Evolutionary conservation across 2,797 vertebrate species (phyloP).

Genomic region (Anas acuta): DNA sequence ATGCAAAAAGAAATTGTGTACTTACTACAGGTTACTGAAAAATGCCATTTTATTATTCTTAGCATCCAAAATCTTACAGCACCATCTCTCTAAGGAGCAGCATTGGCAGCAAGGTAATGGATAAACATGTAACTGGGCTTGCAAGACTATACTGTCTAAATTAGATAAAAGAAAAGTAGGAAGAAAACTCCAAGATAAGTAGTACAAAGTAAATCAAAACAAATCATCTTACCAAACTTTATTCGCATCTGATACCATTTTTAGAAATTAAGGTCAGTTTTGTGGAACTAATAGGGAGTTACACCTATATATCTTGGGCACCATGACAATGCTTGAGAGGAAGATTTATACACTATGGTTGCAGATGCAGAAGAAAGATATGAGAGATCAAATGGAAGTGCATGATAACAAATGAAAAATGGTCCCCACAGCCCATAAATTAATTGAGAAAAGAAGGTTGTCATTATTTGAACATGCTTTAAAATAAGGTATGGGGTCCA

Average conservation of each 20-base stretch:
- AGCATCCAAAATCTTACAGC: constrained; percentile 71
- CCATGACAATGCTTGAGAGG: constrained; percentile 84
- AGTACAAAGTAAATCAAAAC: constrained; percentile 85
- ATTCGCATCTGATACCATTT: constrained; percentile 88
- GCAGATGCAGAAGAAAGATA: constrained; percentile 89
- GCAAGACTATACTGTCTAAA: constrained; percentile 77
- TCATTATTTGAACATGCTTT: constrained; percentile 91
- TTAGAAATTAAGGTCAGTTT: constrained; percentile 89
- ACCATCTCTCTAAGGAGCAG: constrained; percentile 75
- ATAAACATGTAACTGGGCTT: constrained; percentile 74
- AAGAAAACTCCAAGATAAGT: constrained; percentile 82
- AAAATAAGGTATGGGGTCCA: constrained; percentile 91
- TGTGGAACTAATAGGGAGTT: constrained; percentile 86
- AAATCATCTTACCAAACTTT: constrained; percentile 84
- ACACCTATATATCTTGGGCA: constrained; percentile 86
- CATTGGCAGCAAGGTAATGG: constrained; percentile 73
- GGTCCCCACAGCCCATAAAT: constrained; percentile 87
- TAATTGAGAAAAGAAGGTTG: constrained; percentile 92
- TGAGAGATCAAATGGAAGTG: constrained; percentile 90
- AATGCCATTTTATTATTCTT: constrained; percentile 71
- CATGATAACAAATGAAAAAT: constrained; percentile 92
- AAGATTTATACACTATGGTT: constrained; percentile 92
- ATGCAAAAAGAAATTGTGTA: constrained; percentile 44
- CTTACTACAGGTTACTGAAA: constrained; percentile 39
- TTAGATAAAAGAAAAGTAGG: constrained; percentile 82